Percentiles rank a stretch among this genome's conserved stretches.
Conservation (phyloP, 2,888 invertebrate species). For the Tortricodes alternella region DNA sequence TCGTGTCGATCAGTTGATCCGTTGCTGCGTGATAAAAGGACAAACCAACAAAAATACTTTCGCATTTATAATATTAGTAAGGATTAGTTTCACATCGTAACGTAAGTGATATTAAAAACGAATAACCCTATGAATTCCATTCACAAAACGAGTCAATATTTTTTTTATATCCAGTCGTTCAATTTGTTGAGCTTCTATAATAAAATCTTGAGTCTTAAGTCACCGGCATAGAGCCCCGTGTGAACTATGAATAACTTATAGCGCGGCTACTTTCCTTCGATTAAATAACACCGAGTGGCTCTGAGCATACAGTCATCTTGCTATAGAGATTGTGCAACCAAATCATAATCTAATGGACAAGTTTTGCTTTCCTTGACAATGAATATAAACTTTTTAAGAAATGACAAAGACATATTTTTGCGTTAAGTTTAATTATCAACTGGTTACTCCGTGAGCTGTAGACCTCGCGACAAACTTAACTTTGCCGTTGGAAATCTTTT, state of each 20-base stretch:
- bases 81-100: background rate
- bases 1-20: too few relatives aligned
- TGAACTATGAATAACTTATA: constrained; percentile 36
- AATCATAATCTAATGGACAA: constrained; percentile 2
- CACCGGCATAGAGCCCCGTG: constrained; percentile 30
- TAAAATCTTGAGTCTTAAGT: background rate
- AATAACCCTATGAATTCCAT: background rate
- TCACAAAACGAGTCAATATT: constrained; percentile 12
- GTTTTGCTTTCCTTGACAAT: constrained; percentile 1
- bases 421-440: too few relatives aligned
- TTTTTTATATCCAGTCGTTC: constrained; percentile 2
- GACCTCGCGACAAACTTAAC: too few relatives aligned
- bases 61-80: too few relatives aligned
- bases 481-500: too few relatives aligned
- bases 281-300: constrained; percentile 25
- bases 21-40: too few relatives aligned
- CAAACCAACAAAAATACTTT: too few relatives aligned
- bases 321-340: constrained; percentile 11
- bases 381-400: background rate
- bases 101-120: background rate
- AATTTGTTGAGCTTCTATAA: constrained; percentile 8
- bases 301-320: constrained; percentile 1
- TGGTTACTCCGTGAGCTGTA: too few relatives aligned
- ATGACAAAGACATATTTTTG: background rate
- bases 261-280: constrained; percentile 35